Conservation (phyloP, 2,113 vertebrate species). For the Asarcornis scutulata region DNA sequence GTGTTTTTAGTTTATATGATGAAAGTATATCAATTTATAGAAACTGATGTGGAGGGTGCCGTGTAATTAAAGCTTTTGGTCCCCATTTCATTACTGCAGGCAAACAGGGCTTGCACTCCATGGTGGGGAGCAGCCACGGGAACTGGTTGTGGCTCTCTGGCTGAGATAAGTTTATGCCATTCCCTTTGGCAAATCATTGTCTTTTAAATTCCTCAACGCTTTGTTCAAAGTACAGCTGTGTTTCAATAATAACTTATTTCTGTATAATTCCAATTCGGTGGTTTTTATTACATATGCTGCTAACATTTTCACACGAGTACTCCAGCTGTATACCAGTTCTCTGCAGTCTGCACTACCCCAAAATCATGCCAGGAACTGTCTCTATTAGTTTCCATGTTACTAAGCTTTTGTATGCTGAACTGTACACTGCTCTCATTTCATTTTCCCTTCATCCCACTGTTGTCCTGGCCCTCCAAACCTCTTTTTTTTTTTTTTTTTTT, state of each 20-base stretch:
- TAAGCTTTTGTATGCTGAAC: neutral
- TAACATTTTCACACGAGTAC: slow-evolving; percentile 57
- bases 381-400: neutral
- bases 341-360: neutral
- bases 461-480: neutral
- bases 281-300: slow-evolving; percentile 49
- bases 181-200: slow-evolving; percentile 62
- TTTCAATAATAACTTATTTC: slow-evolving; percentile 61
- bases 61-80: slow-evolving; percentile 14
- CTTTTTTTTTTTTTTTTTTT: neutral
- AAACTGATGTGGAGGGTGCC: neutral
- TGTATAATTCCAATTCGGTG: slow-evolving; percentile 40
- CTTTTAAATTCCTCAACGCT: slow-evolving; percentile 26
- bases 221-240: slow-evolving; percentile 61
- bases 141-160: slow-evolving; percentile 50
- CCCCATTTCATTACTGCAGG: neutral
- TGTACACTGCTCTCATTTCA: neutral
- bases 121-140: slow-evolving; percentile 21
- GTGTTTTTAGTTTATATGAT: neutral
- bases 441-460: neutral
- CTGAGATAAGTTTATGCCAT: slow-evolving; percentile 47
- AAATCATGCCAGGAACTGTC: slow-evolving; percentile 15
- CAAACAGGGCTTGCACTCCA: neutral
- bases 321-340: slow-evolving; percentile 24
- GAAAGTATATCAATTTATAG: neutral